Evolutionary conservation across 2,797 vertebrate species (phyloP).

Genomic region (Enteromius afrohamiltoni): DNA sequence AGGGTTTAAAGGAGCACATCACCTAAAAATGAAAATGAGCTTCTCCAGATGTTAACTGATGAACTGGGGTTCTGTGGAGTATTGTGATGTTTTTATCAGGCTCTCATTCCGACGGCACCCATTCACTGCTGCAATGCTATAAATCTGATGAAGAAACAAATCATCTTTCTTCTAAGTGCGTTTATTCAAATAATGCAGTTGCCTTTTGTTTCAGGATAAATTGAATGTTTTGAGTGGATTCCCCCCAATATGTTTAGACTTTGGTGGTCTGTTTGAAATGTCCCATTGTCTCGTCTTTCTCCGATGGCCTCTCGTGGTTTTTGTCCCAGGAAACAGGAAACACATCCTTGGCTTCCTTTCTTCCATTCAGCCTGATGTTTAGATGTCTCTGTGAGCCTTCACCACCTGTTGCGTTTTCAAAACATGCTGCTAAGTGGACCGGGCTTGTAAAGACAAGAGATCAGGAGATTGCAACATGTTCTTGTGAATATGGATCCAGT

Average conservation of each 20-base stretch:
- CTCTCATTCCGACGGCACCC: neutral
- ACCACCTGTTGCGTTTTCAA: conserved; percentile 68
- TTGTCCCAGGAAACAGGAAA: conserved; percentile 68
- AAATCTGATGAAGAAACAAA: neutral
- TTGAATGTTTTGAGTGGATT: neutral
- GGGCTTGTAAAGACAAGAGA: conserved; percentile 66
- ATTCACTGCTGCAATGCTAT: neutral
- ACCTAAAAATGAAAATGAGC: neutral
- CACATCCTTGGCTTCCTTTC: conserved; percentile 39
- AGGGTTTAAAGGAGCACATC: neutral
- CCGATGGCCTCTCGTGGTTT: conserved; percentile 54
- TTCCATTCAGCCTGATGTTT: conserved; percentile 55
- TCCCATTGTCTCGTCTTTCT: conserved; percentile 68
- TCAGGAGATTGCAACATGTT: conserved; percentile 52
- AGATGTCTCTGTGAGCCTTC: conserved; percentile 65
- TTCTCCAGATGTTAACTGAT: neutral
- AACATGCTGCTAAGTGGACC: conserved; percentile 73
- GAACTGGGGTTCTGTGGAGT: neutral
- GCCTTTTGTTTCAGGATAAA: neutral
- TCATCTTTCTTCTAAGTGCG: too few relatives aligned
- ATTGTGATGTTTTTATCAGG: neutral
- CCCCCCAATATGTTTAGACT: conserved; percentile 62
- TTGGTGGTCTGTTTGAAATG: conserved; percentile 61
- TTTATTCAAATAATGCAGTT: neutral
- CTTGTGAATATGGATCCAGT: conserved; percentile 46